A percentile compares a stretch with the other conserved stretches of the same genome.
phyloP scores from a whole-genome alignment of 2,888 invertebrate species.

The Mythimna impura region DNA sequence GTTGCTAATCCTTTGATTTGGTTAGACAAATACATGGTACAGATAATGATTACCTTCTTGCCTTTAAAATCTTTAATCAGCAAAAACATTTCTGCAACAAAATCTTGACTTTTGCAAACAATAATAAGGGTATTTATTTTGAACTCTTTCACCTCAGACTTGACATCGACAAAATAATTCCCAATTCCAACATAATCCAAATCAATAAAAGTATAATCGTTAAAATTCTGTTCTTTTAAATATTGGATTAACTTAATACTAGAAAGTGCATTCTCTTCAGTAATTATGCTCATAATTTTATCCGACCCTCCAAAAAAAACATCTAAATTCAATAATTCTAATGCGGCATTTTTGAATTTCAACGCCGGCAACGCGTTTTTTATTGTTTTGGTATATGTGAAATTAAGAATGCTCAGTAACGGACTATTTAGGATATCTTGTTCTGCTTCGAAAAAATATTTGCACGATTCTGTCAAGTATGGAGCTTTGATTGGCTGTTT shows the following conservation, averaged over 20 bases:
- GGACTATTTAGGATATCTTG: slow-evolving; percentile 43
- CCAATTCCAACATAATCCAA: slow-evolving; percentile 36
- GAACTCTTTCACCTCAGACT: slow-evolving; percentile 26
- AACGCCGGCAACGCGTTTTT: slow-evolving; percentile 21
- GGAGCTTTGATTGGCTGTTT: slow-evolving; percentile 33
- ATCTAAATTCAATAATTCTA: slow-evolving; percentile 33
- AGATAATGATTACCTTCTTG: slow-evolving; percentile 47
- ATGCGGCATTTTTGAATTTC: slow-evolving; percentile 31
- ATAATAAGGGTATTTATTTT: slow-evolving; percentile 27
- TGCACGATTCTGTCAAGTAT: slow-evolving; percentile 54
- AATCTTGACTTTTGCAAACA: slow-evolving; percentile 21
- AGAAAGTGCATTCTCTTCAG: slow-evolving; percentile 46
- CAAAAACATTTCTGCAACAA: slow-evolving; percentile 8
- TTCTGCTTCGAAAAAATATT: slow-evolving; percentile 45
- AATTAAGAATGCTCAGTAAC: slow-evolving; percentile 42
- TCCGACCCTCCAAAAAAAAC: slow-evolving; percentile 20
- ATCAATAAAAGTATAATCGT: slow-evolving; percentile 44
- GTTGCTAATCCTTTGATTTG: background rate
- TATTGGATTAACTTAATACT: slow-evolving; percentile 54
- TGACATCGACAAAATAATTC: slow-evolving; percentile 45
- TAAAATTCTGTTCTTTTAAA: slow-evolving; percentile 22
- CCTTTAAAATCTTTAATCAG: slow-evolving; percentile 30
- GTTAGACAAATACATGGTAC: slow-evolving; percentile 2
- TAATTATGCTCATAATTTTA: slow-evolving; percentile 25
- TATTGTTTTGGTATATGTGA: slow-evolving; percentile 32